Conservation (phyloP, 2,888 invertebrate genomes). For the Acleris holmiana region DNA sequence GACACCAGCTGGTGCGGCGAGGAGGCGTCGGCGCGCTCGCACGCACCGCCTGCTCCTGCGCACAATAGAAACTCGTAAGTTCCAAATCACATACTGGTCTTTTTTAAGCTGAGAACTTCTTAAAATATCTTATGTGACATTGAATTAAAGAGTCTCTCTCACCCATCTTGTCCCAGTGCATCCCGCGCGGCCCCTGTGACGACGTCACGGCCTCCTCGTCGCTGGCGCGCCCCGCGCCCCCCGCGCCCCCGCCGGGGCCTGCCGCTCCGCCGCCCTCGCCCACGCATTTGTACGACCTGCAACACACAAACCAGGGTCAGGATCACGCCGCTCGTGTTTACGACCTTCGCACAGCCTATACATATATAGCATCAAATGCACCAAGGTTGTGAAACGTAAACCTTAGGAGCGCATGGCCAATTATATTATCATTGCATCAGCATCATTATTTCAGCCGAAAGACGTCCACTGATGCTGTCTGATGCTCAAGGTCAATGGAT, state of each 20-base stretch:
- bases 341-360: too few species aligned
- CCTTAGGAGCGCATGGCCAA: too few species aligned
- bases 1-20: constrained; percentile 67
- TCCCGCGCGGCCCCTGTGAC: constrained; percentile 50
- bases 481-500: background rate
- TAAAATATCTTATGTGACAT: too few species aligned
- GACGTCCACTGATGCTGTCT: too few species aligned
- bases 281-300: constrained; percentile 25
- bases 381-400: too few species aligned
- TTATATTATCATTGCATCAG: background rate
- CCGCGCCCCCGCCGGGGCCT: background rate
- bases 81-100: too few species aligned
- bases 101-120: too few species aligned
- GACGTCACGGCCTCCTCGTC: constrained; percentile 60
- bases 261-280: constrained; percentile 37
- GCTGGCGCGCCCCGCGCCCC: constrained; percentile 12
- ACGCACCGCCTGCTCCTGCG: constrained; percentile 45
- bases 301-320: background rate
- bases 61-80: background rate
- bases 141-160: too few species aligned
- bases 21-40: constrained; percentile 52
- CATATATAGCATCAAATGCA: too few species aligned
- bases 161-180: constrained; percentile 69
- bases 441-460: background rate
- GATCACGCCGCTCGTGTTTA: background rate